Conservation (phyloP, 2,888 invertebrate genomes). For the Lycia hirtaria region DNA sequence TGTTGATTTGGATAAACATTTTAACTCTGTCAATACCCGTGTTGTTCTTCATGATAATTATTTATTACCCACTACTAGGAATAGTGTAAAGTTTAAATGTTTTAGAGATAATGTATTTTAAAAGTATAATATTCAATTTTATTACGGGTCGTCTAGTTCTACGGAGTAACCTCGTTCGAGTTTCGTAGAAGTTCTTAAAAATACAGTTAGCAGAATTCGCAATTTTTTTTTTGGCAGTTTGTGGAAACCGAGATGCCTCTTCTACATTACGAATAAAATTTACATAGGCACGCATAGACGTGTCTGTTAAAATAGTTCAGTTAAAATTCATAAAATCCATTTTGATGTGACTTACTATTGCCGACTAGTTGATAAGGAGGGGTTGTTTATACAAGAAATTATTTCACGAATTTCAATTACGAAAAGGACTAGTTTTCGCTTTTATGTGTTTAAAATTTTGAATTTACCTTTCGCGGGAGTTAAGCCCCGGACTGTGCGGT, state of each 20-base stretch:
- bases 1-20: too few species aligned
- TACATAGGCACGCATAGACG: background rate
- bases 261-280: background rate
- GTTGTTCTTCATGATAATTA: too few species aligned
- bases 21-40: too few species aligned
- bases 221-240: background rate
- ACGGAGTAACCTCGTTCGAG: background rate
- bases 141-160: background rate
- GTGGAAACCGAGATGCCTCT: background rate
- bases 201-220: background rate
- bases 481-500: conserved; percentile 12
- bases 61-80: too few species aligned
- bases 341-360: background rate
- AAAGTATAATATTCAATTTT: background rate
- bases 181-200: conserved; percentile 16
- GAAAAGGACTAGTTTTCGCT: conserved; percentile 17
- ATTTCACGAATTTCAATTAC: conserved; percentile 27
- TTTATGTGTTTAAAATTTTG: conserved; percentile 28
- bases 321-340: background rate
- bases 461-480: conserved; percentile 6
- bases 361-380: conserved; percentile 6
- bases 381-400: conserved; percentile 18
- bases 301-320: background rate
- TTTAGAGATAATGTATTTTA: too few species aligned
- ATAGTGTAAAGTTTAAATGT: too few species aligned